Base-by-base conservation (phyloP, 2,888 invertebrate species). In the Leptothorax acervorum region DNA sequence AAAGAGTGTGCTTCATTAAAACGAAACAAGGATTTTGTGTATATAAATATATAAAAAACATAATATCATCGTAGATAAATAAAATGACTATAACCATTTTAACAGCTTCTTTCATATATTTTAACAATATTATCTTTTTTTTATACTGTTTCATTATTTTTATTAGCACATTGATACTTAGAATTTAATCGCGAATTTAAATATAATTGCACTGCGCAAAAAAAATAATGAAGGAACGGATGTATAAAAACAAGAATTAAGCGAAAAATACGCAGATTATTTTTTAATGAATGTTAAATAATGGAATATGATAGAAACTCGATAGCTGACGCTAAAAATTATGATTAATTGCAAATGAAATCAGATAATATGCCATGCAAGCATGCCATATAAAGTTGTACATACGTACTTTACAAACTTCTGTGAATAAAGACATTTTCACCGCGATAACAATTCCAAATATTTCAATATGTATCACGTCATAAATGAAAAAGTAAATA, bases 321-420 rank as follows among this genome's bases (percentile, higher is more conserved):
- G 31, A 60, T 18, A 60, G 60, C 60, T 60, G 31, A 60, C 60
- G 8, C 8, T 60, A 35, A 60, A 60, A 35, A 60, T 35, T 60
- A 31, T 31, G 60, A 60, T 60, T 31, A 60, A 28, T 28, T 60
- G 60, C 31, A 35, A 60, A 60, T 60, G 31, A 60, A 55, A 55
- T 4, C 12, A 23, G 15, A 31, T 60, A 1, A 18, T 6, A 18
- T 60, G 31, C 6, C 60, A n/a, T n/a, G n/a, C n/a, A 60, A 60
- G 18, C 60, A 28, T 35, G 0, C 60, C 15, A 31, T 31, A 35
- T 8, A 60, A 60, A 60, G 18, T 12, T 12, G 12, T 57, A 28
- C 12, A 3, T 55, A 23, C 60, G 12, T 18, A 62, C 8, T 35
- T 62, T 4, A 8, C 2, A 31, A 62, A 62, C 18, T 62, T 35